Evolutionary conservation across 2,113 vertebrate genomes (phyloP).

Genomic region (Callorhinus ursinus): DNA sequence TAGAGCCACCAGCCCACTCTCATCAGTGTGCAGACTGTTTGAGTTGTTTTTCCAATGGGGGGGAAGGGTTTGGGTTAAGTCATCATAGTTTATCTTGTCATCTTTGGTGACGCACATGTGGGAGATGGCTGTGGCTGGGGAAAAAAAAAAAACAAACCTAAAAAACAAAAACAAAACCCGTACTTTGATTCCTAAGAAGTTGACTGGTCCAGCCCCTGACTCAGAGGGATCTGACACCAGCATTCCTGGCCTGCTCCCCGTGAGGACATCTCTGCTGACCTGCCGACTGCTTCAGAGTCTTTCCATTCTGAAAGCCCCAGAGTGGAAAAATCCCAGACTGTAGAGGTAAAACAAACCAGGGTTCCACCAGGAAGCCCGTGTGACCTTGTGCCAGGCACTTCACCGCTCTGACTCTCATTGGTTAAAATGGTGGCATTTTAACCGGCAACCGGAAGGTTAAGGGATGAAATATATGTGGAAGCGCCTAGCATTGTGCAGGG

Average conservation of each 20-base stretch:
- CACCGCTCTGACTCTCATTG: not conserved
- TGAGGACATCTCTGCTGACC: not conserved
- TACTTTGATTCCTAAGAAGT: not conserved
- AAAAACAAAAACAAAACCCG: not conserved
- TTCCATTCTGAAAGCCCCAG: not conserved
- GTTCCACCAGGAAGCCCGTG: not conserved
- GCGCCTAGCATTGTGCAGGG: fast-evolving
- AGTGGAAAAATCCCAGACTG: not conserved
- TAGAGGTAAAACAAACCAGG: not conserved
- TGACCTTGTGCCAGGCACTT: not conserved
- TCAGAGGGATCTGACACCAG: not conserved
- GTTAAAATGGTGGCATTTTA: not conserved
- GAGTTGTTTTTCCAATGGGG: not conserved
- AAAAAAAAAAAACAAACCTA: not conserved
- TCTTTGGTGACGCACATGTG: not conserved
- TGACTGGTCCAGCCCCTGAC: not conserved
- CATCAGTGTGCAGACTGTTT: not conserved
- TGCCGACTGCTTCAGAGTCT: not conserved
- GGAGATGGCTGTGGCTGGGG: not conserved
- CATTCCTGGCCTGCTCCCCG: not conserved
- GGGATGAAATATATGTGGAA: not conserved
- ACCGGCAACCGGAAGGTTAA: not conserved
- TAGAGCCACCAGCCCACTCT: not conserved
- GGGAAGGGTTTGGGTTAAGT: not conserved
- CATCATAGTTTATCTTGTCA: not conserved